These are phyloP conservation scores for Zalophus californianus DNA, from an alignment of 2,797 vertebrate species.

Conservation along the genomic window DNA sequence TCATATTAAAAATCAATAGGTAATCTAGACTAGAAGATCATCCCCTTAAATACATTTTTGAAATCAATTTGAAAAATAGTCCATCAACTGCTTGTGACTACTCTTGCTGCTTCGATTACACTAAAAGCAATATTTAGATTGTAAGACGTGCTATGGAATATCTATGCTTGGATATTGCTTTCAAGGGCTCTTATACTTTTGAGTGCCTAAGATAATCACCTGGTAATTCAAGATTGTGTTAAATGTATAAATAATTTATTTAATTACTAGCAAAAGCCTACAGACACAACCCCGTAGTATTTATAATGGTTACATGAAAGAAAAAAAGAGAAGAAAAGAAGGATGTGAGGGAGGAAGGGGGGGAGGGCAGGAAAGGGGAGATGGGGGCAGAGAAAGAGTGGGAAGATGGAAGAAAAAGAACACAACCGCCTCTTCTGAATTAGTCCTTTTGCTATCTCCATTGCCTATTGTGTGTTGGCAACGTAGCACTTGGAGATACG, in stretches of 20 bases:
- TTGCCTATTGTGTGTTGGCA: slow-evolving; percentile 59
- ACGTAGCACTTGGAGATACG: slow-evolving; percentile 75
- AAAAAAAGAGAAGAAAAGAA: background rate
- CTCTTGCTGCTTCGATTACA: slow-evolving; percentile 92
- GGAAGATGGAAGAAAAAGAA: too few relatives aligned
- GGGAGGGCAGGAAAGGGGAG: background rate
- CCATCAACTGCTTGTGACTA: slow-evolving; percentile 98
- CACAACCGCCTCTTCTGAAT: background rate
- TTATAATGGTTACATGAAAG: slow-evolving; percentile 70
- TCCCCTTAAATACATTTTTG: slow-evolving; percentile 99
- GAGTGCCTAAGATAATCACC: slow-evolving; percentile 86
- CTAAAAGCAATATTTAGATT: slow-evolving; percentile 94
- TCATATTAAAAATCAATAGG: slow-evolving; percentile 99
- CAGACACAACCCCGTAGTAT: slow-evolving; percentile 23
- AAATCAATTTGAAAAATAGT: slow-evolving; percentile 99
- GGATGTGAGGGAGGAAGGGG: background rate
- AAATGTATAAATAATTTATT: slow-evolving; percentile 89
- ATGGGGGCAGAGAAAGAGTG: background rate
- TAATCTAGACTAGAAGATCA: slow-evolving; percentile 96
- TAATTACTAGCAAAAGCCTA: slow-evolving; percentile 81
- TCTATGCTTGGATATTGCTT: slow-evolving; percentile 88
- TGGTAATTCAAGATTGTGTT: slow-evolving; percentile 87
- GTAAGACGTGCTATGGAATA: slow-evolving; percentile 90
- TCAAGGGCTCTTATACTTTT: slow-evolving; percentile 86
- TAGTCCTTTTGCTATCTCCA: slow-evolving; percentile 33